Percentiles rank a stretch among this genome's conserved stretches.
These are phyloP conservation scores for Tangachromis dhanisi DNA, from an alignment of 2,113 vertebrate species.

Conservation along the genomic window DNA sequence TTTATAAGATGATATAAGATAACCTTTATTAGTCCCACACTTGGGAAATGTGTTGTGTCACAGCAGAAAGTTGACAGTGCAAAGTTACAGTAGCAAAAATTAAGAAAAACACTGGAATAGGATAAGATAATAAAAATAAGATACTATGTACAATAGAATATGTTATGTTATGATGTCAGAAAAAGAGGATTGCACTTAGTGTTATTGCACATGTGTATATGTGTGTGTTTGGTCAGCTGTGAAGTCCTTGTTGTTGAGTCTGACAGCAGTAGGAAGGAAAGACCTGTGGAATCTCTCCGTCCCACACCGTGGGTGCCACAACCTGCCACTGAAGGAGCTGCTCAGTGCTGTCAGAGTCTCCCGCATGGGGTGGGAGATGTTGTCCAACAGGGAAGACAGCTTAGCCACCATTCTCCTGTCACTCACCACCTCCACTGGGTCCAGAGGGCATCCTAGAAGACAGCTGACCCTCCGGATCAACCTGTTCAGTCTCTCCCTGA, in stretches of 20 bases:
- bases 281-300: neutral
- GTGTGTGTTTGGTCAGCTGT: neutral
- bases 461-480: accelerated
- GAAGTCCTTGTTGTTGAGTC: neutral
- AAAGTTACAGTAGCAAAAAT: neutral
- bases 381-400: neutral
- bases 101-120: neutral
- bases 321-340: neutral
- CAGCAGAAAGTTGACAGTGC: neutral
- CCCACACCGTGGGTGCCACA: neutral
- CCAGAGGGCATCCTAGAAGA: neutral
- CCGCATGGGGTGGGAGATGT: neutral
- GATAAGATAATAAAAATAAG: neutral
- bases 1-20: neutral
- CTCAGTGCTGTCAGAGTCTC: neutral
- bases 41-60: neutral
- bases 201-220: neutral
- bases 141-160: neutral
- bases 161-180: neutral
- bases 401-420: neutral
- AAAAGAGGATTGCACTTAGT: neutral
- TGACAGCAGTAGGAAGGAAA: neutral
- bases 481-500: neutral
- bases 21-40: neutral
- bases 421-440: neutral